Conservation (phyloP, 2,888 invertebrate genomes). For the Phasia obesa region DNA sequence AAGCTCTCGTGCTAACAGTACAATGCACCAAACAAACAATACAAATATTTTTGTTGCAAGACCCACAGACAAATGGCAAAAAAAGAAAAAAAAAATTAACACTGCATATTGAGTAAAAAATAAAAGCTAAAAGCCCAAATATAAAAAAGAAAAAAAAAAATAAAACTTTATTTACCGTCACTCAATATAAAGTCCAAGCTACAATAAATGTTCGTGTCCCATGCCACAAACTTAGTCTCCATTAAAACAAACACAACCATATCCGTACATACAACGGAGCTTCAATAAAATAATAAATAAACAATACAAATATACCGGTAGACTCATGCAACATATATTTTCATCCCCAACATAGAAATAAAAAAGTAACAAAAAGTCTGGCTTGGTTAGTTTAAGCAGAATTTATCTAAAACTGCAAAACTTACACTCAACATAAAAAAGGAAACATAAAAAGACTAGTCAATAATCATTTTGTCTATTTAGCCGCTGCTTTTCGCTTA, state of each 20-base stretch:
- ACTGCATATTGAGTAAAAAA: constrained; percentile 34
- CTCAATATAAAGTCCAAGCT: constrained; percentile 19
- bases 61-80: constrained; percentile 37
- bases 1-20: constrained; percentile 28
- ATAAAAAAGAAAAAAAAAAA: constrained; percentile 10
- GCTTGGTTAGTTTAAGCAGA: constrained; percentile 54
- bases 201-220: not conserved
- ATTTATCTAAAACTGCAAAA: constrained; percentile 37
- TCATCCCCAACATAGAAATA: not conserved
- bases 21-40: constrained; percentile 61
- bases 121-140: not conserved
- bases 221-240: constrained; percentile 29
- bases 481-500: constrained; percentile 30
- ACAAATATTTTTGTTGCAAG: constrained; percentile 59
- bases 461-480: constrained; percentile 57
- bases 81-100: not conserved
- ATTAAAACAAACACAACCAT: constrained; percentile 10
- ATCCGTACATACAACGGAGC: not conserved
- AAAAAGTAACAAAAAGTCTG: not conserved
- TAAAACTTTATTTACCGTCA: constrained; percentile 40
- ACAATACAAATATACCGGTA: not conserved
- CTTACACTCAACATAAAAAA: constrained; percentile 26
- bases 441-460: constrained; percentile 35
- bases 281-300: constrained; percentile 25
- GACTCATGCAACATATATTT: constrained; percentile 12